A percentile compares a stretch with the other conserved stretches of the same genome.
Conservation (phyloP, 2,797 vertebrate species). For the Mus minutoides region DNA sequence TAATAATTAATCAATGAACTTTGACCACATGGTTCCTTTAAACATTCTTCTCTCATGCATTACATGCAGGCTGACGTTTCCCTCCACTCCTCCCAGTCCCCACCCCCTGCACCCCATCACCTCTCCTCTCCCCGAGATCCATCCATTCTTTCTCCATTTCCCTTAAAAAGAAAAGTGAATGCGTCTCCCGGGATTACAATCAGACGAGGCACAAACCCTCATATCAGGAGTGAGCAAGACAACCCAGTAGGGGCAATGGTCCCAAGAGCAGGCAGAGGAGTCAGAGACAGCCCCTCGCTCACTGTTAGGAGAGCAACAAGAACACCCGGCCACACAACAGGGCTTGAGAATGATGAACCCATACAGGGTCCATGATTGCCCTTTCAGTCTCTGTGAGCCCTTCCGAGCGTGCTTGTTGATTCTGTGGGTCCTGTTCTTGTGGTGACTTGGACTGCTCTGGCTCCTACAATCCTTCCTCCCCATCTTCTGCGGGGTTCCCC, state of each 20-base stretch:
- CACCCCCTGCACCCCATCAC: neutral
- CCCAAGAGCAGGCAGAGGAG: neutral
- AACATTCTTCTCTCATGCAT: neutral
- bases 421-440: neutral
- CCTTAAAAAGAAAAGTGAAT: neutral
- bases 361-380: neutral
- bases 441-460: neutral
- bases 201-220: neutral
- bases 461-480: neutral
- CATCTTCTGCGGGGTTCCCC: neutral
- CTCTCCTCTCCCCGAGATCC: neutral
- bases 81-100: neutral
- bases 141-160: neutral
- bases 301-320: neutral
- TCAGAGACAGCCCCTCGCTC: neutral
- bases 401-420: neutral
- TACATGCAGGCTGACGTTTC: neutral
- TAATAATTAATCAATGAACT: neutral
- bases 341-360: too few species aligned
- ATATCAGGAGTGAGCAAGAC: neutral
- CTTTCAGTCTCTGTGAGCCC: neutral
- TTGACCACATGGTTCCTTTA: neutral
- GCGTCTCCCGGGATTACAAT: neutral
- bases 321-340: neutral
- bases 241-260: neutral